phyloP scores from a whole-genome alignment of 2,113 vertebrate genomes.

The Gallinago jamesoni region DNA sequence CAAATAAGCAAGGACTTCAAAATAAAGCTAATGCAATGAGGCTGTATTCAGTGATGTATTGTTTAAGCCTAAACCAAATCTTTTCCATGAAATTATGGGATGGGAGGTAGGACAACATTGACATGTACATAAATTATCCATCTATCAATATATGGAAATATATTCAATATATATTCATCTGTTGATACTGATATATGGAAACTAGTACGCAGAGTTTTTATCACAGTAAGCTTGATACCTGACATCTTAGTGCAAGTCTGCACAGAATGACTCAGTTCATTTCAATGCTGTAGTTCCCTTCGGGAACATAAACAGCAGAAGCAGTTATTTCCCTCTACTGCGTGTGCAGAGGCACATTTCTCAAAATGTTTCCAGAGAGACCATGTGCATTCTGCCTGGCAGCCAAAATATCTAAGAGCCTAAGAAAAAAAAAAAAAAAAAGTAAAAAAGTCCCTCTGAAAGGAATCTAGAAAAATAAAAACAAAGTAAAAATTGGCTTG shows the following conservation, averaged over 20 bases:
- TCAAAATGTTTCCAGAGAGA: constrained; percentile 76
- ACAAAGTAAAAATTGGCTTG: neutral
- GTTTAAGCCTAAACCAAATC: neutral
- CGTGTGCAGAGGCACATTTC: constrained; percentile 87
- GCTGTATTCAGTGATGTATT: neutral
- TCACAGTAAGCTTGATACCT: neutral
- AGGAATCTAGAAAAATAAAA: neutral
- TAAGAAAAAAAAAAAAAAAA: neutral
- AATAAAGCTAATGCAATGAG: neutral
- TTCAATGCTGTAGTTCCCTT: neutral
- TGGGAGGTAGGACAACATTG: neutral
- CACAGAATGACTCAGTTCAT: neutral
- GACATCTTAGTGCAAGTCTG: neutral
- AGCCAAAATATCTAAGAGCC: constrained; percentile 69
- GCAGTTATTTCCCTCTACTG: constrained; percentile 79
- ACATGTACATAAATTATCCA: neutral
- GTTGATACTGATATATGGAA: neutral
- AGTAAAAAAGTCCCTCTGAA: neutral
- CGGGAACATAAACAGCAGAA: neutral
- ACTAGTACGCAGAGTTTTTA: neutral
- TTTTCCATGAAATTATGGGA: neutral
- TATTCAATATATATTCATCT: neutral
- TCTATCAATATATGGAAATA: neutral
- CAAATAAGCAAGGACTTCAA: neutral
- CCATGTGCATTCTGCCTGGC: constrained; percentile 75